Evolutionary conservation across 2,888 invertebrate species (phyloP).

Genomic region (Epirrita christyi): DNA sequence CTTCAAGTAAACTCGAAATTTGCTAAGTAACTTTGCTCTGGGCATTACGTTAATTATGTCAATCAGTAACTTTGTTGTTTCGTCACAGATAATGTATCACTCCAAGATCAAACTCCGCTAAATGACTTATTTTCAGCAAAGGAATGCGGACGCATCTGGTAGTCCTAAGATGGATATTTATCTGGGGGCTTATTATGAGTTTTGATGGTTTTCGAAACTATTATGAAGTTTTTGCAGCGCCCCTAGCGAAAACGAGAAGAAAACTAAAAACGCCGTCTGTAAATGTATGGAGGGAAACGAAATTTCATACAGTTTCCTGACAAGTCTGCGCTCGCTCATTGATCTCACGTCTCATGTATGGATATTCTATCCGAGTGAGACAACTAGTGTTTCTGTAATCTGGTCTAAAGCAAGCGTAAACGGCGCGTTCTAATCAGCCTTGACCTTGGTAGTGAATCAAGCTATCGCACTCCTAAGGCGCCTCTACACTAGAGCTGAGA

Average conservation of each 20-base stretch:
- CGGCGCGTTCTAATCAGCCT: constrained; percentile 66
- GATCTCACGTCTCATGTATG: constrained; percentile 46
- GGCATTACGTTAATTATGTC: constrained; percentile 35
- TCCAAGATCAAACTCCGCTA: constrained; percentile 56
- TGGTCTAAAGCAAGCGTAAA: constrained; percentile 45
- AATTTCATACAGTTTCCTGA: too few relatives aligned
- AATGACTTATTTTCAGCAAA: constrained; percentile 73
- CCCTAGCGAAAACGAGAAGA: too few relatives aligned
- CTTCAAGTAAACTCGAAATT: constrained; percentile 14
- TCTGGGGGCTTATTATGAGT: too few relatives aligned
- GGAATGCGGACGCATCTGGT: constrained; percentile 68
- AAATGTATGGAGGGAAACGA: too few relatives aligned
- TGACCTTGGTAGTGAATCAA: constrained; percentile 74
- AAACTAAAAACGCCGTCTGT: too few relatives aligned
- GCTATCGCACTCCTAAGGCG: constrained; percentile 45
- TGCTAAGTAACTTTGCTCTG: constrained; percentile 26
- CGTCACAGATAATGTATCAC: constrained; percentile 50
- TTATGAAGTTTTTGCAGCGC: too few relatives aligned
- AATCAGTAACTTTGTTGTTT: constrained; percentile 39
- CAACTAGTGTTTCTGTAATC: constrained; percentile 42
- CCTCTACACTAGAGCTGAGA: too few relatives aligned
- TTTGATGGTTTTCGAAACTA: too few relatives aligned
- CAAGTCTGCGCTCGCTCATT: constrained; percentile 45
- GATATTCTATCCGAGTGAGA: constrained; percentile 51
- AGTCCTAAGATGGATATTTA: constrained; percentile 70